phyloP scores from a whole-genome alignment of 2,113 vertebrate species.

The Nibea coibor region DNA sequence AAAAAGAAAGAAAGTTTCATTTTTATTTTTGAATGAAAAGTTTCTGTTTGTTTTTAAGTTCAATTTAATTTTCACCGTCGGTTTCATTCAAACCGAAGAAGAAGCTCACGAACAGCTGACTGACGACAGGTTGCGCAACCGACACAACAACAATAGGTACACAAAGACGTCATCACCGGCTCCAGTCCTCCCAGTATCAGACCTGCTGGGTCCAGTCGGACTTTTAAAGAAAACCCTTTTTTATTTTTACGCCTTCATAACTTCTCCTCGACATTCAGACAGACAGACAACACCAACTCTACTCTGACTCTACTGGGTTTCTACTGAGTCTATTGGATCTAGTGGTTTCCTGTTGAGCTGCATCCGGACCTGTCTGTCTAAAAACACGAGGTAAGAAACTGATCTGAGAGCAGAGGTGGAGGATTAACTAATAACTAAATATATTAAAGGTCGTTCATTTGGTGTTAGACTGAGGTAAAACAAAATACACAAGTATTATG shows the following conservation, averaged over 20 bases:
- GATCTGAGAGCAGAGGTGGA: background rate
- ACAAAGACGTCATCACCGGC: constrained; percentile 49
- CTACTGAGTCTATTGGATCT: background rate
- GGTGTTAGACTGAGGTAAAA: background rate
- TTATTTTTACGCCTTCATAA: background rate
- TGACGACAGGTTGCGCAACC: constrained; percentile 70
- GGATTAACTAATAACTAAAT: too few relatives aligned
- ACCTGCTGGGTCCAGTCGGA: constrained; percentile 12
- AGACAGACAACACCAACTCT: background rate
- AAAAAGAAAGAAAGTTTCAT: background rate
- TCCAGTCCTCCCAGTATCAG: constrained; percentile 42
- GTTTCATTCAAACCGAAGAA: background rate
- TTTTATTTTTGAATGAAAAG: background rate
- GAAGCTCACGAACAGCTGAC: constrained; percentile 41
- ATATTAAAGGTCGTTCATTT: background rate
- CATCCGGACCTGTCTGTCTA: background rate
- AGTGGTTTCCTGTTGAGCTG: constrained; percentile 34
- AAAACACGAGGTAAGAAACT: constrained; percentile 43
- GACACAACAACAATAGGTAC: constrained; percentile 22
- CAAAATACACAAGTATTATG: background rate
- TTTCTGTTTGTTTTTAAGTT: background rate
- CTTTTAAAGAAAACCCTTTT: too few relatives aligned
- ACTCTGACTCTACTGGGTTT: background rate
- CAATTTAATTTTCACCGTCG: background rate
- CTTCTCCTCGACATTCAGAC: constrained; percentile 5